Base-by-base conservation (phyloP, 1,140 invertebrate genomes). In the Adoxophyes honmai region DNA sequence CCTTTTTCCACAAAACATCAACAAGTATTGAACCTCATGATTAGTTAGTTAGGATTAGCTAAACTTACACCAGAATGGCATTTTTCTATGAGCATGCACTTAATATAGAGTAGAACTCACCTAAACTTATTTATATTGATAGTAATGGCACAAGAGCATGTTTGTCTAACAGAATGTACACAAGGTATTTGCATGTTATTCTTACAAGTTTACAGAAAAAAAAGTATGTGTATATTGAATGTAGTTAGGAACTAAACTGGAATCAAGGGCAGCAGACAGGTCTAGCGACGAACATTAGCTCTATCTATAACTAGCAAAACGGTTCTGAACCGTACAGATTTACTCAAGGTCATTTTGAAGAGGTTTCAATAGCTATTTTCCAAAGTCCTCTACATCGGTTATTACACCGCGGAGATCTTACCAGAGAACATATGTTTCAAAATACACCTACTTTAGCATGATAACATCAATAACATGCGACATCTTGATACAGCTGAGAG, bases 401-500 rank as follows among this genome's bases (percentile, higher is more conserved):
- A 36, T 36, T 13, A 13, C 8, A 48, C 39, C 15, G 10, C 10
- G 9, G 21, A 7, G 5, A 9, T 33, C 16, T 13, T 48, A 11
- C 4, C 16, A n/a, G 4, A 1, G 18, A 48, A 33, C 42, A 48
- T 48, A 48, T 28, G 42, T 33, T 48, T 4, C 18, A 48, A 11
- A 48, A 48, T 48, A 33, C 42, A 48, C 21, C 18, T 44, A 44
- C 15, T 21, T 48, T 10, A n/a, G 21, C 2, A 28, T 28, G 42
- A 48, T 48, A 48, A 48, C 42, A 48, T 48, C 42, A 48, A 48
- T 48, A 48, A 48, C 16, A 48, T 18, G 16, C 42, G 42, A 48
- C 42, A 48, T 48, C 42, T 48, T 48, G 42, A 48, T 18, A 48
- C 42, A 48, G 16, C 42, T 48, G 42, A 48, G 42, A 48, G 42